Percentiles rank a stretch among this genome's conserved stretches.
Evolutionary conservation across 2,797 vertebrate species (phyloP).

Genomic region (Enteromius unitaeniatus): DNA sequence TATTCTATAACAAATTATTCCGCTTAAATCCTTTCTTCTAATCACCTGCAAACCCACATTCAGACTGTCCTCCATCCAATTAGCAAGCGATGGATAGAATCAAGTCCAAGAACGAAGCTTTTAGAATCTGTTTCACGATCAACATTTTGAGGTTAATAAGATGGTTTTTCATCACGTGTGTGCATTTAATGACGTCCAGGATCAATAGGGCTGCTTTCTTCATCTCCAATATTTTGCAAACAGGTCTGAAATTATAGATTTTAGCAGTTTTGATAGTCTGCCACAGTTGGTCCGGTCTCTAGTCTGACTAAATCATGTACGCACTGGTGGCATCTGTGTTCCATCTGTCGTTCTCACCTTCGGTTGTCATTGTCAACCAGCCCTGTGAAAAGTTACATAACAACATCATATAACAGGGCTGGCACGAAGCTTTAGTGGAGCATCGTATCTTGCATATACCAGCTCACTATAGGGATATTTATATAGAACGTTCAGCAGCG

Average conservation of each 20-base stretch:
- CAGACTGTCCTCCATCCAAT: not conserved
- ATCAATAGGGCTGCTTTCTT: not conserved
- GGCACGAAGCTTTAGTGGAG: conserved; percentile 31
- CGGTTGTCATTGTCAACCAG: conserved; percentile 44
- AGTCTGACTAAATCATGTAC: conserved; percentile 46
- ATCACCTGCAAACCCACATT: not conserved
- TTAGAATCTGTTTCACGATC: not conserved
- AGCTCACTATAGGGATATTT: conserved; percentile 30
- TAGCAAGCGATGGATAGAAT: not conserved
- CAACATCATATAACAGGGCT: conserved; percentile 38
- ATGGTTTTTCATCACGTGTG: not conserved
- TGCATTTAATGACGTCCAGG: not conserved
- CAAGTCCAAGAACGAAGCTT: not conserved
- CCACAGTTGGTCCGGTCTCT: conserved; percentile 24
- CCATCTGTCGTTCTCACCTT: conserved; percentile 42
- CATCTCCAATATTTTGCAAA: not conserved
- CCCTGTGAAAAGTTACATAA: conserved; percentile 53
- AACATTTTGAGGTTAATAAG: not conserved
- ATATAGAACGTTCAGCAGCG: conserved; percentile 40
- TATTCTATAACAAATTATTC: not conserved
- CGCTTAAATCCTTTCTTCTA: not conserved
- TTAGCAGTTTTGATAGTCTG: conserved; percentile 30
- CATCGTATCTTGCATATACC: conserved; percentile 20
- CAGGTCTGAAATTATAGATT: conserved; percentile 11
- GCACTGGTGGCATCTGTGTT: conserved; percentile 35